phyloP scores from a whole-genome alignment of 2,888 invertebrate species.

The Dermolepida albohirtum region DNA sequence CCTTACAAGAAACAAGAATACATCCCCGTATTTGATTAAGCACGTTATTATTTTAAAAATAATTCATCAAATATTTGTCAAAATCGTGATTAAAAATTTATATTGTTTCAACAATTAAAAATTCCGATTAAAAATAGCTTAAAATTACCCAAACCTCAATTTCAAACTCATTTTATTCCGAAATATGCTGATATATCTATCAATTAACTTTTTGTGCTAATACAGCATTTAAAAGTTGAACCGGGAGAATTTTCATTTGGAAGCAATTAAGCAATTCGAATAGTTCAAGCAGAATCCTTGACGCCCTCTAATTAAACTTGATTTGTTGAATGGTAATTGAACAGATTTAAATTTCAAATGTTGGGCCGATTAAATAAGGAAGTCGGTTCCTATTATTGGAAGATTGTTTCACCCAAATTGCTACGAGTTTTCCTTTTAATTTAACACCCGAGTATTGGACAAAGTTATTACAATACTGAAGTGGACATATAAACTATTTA shows the following conservation, averaged over 20 bases:
- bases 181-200: background rate
- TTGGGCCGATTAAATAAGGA: slow-evolving; percentile 43
- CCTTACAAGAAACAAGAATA: too few relatives aligned
- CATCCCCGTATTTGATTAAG: too few relatives aligned
- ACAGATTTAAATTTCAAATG: slow-evolving; percentile 49
- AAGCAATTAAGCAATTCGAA: slow-evolving; percentile 31
- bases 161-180: too few relatives aligned
- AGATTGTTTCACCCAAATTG: slow-evolving; percentile 31
- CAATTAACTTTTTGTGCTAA: slow-evolving; percentile 2
- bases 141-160: too few relatives aligned
- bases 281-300: slow-evolving; percentile 31
- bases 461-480: too few relatives aligned
- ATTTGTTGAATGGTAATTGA: slow-evolving; percentile 47
- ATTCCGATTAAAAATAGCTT: too few relatives aligned
- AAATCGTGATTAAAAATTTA: too few relatives aligned
- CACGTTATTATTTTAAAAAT: too few relatives aligned
- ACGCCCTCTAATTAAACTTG: slow-evolving; percentile 44
- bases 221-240: background rate
- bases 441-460: background rate
- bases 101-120: too few relatives aligned
- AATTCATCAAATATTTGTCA: too few relatives aligned
- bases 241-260: slow-evolving; percentile 17
- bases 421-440: slow-evolving; percentile 20
- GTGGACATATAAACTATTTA: too few relatives aligned
- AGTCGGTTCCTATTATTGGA: slow-evolving; percentile 21